Conservation (phyloP, 2,113 vertebrate species). For the Oreochromis tanganicae region DNA sequence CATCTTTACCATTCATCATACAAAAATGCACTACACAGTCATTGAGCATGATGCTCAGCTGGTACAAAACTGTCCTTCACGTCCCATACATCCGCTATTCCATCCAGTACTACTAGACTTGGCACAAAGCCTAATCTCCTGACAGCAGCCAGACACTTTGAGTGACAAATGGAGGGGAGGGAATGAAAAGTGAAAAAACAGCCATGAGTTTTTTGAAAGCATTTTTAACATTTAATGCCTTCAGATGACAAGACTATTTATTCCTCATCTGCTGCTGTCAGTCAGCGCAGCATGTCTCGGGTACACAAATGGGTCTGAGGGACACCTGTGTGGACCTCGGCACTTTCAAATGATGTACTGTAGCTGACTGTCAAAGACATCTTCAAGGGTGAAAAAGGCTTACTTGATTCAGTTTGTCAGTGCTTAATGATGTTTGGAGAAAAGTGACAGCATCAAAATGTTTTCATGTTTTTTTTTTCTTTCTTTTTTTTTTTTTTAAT, state of each 20-base stretch:
- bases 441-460: neutral
- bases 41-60: neutral
- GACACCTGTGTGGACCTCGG: neutral
- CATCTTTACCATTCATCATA: neutral
- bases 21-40: neutral
- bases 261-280: constrained; percentile 7
- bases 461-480: neutral
- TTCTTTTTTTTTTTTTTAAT: neutral
- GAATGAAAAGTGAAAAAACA: constrained; percentile 34
- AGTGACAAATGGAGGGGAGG: constrained; percentile 3
- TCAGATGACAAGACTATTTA: neutral
- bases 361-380: neutral
- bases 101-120: constrained; percentile 2
- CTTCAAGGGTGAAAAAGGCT: neutral
- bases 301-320: neutral
- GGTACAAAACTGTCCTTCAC: neutral
- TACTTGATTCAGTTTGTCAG: neutral
- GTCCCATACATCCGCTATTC: neutral
- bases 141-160: constrained; percentile 6
- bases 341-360: neutral
- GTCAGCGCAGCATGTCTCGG: neutral
- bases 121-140: constrained; percentile 1
- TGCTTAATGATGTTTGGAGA: neutral
- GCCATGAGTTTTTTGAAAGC: neutral
- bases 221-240: constrained; percentile 14